Evolutionary conservation across 1,140 invertebrate genomes (phyloP).

Genomic region (Sipha flava): DNA sequence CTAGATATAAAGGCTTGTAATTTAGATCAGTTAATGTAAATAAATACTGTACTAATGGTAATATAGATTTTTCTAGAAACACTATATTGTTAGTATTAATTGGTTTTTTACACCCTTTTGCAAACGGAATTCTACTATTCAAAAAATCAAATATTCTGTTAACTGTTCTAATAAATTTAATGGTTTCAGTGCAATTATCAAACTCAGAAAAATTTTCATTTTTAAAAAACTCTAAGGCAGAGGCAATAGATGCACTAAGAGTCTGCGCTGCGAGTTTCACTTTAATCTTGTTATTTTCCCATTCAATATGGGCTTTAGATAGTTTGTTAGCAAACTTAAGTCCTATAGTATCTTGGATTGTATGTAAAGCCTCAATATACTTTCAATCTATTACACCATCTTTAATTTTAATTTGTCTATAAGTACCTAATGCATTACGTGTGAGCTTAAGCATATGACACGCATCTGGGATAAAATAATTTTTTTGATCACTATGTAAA

Average conservation of each 20-base stretch:
- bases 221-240: not conserved
- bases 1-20: not conserved
- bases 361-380: not conserved
- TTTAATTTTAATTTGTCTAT: not conserved
- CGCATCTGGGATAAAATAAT: not conserved
- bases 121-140: not conserved
- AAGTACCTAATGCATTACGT: not conserved
- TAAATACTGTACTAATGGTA: not conserved
- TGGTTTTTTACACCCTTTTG: not conserved
- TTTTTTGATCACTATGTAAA: not conserved
- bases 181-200: not conserved
- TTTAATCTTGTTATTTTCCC: slow-evolving; percentile 3
- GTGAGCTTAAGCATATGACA: not conserved
- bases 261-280: not conserved
- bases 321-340: not conserved
- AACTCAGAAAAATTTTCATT: not conserved
- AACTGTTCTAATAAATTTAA: not conserved
- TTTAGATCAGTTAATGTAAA: slow-evolving; percentile 6
- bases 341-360: not conserved
- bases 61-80: not conserved
- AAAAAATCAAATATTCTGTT: not conserved
- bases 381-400: not conserved
- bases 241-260: not conserved
- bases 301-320: not conserved
- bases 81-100: not conserved